Evolutionary conservation across 2,797 vertebrate species (phyloP).

Genomic region (Anolis apletophallus): DNA sequence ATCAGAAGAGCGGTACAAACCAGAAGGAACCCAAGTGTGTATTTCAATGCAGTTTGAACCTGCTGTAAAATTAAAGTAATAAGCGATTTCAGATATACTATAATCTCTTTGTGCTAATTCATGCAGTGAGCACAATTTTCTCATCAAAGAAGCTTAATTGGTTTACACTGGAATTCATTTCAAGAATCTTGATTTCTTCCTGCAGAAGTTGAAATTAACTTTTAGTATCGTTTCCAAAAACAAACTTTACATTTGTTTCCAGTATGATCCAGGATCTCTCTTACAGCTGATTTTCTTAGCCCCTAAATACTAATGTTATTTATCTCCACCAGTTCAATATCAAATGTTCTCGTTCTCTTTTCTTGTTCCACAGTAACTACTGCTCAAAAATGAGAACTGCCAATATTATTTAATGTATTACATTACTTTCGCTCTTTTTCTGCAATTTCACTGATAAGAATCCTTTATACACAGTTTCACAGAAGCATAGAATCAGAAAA

Average conservation of each 20-base stretch:
- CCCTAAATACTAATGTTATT: background rate
- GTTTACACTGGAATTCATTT: background rate
- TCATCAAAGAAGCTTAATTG: background rate
- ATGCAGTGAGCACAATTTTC: background rate
- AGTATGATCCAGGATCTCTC: background rate
- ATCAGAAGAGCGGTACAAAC: constrained; percentile 91
- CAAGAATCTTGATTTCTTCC: background rate
- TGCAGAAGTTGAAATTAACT: background rate
- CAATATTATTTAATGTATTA: background rate
- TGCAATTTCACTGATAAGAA: background rate
- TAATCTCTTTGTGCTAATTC: background rate
- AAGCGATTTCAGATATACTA: constrained; percentile 18
- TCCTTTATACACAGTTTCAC: constrained; percentile 3
- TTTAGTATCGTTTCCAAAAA: background rate
- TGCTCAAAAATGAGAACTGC: background rate
- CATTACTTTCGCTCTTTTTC: background rate
- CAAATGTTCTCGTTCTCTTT: background rate
- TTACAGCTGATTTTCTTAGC: background rate
- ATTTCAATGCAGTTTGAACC: constrained; percentile 93
- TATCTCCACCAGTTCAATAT: background rate
- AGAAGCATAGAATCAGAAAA: background rate
- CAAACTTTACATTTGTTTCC: background rate
- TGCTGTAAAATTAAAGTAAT: constrained; percentile 84
- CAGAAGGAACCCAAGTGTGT: constrained; percentile 91
- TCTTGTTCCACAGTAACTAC: background rate